Conservation (phyloP, 1,140 invertebrate genomes). For the Acromyrmex heyeri region DNA sequence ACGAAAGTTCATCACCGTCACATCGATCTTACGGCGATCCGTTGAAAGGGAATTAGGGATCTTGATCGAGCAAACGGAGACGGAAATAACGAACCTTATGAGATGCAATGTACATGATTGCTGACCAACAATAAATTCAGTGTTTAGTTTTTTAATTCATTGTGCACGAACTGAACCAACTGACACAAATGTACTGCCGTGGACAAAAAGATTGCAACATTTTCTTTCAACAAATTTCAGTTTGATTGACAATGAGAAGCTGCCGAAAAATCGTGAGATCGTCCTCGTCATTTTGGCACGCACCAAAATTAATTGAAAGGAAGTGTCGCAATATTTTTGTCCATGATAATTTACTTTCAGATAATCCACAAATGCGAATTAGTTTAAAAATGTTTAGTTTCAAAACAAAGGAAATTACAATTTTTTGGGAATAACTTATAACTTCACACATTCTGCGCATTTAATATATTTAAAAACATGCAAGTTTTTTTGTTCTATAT, state of each 20-base stretch:
- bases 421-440: conserved; percentile 20
- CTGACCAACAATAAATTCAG: not conserved
- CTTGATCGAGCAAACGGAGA: conserved; percentile 44
- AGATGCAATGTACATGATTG: conserved; percentile 6
- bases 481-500: conserved; percentile 5
- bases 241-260: not conserved
- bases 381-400: conserved; percentile 40
- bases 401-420: conserved; percentile 28
- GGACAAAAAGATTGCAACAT: conserved; percentile 7
- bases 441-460: not conserved
- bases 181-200: not conserved
- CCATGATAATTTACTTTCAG: not conserved
- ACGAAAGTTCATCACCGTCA: conserved; percentile 61
- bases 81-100: conserved; percentile 29
- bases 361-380: conserved; percentile 36
- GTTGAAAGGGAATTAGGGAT: conserved; percentile 28
- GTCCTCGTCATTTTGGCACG: not conserved
- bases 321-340: conserved; percentile 21
- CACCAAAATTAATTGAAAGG: not conserved
- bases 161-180: not conserved
- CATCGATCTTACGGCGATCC: conserved; percentile 53
- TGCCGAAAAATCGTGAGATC: not conserved
- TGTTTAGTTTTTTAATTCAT: not conserved
- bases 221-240: not conserved
- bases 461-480: conserved; percentile 25